phyloP scores from a whole-genome alignment of 2,797 vertebrate species.

The Pseudochirops corinnae region DNA sequence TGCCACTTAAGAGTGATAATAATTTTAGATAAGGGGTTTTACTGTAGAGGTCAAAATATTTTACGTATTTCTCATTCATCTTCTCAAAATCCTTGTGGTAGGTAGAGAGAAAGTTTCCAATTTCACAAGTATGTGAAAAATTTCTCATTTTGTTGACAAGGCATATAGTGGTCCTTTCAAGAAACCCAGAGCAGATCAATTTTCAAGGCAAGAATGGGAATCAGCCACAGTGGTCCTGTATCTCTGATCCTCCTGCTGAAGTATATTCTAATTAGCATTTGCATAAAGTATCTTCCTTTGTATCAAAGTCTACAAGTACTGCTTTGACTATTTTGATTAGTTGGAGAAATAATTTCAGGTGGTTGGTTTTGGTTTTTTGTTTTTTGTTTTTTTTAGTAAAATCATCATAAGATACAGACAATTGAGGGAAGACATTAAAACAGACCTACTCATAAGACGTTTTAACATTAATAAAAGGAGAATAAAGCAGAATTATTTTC shows the following conservation, averaged over 20 bases:
- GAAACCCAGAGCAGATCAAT: conserved; percentile 1
- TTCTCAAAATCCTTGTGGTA: neutral
- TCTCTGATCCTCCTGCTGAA: neutral
- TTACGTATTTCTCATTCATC: neutral
- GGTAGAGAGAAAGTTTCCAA: neutral
- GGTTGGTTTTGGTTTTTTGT: too few relatives aligned
- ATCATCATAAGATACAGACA: neutral
- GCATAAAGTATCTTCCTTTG: neutral
- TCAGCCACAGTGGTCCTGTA: neutral
- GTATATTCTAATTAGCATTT: neutral
- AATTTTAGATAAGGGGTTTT: neutral
- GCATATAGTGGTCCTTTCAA: neutral
- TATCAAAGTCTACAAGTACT: neutral
- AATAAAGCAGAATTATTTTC: neutral
- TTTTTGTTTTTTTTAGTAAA: neutral
- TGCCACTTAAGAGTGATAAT: neutral
- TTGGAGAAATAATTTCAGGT: neutral
- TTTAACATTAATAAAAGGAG: neutral
- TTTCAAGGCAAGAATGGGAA: neutral
- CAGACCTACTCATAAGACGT: neutral
- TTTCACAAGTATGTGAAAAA: neutral
- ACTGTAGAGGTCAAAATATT: neutral
- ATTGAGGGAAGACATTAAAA: neutral
- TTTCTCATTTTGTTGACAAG: neutral
- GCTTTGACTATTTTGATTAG: neutral